These are phyloP conservation scores for Craseonycteris thonglongyai DNA, from an alignment of 2,113 vertebrate genomes.

Conservation along the genomic window DNA sequence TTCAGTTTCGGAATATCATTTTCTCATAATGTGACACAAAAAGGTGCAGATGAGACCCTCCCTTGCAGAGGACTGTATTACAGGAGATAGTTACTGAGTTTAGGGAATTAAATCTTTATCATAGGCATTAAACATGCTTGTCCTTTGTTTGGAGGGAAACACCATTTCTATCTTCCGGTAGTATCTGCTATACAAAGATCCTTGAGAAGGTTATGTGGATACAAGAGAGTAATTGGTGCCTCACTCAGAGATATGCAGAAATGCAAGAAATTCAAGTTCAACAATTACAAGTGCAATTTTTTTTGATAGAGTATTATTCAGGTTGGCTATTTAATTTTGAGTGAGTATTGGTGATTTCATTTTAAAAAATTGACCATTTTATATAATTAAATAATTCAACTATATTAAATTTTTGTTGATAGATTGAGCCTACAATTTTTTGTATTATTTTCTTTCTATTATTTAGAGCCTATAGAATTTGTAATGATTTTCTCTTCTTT, in stretches of 20 bases:
- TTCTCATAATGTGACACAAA: neutral
- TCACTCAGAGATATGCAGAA: neutral
- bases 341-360: neutral
- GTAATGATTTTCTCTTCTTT: neutral
- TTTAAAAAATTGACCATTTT: neutral
- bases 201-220: neutral
- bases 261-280: neutral
- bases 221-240: neutral
- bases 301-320: neutral
- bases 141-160: neutral
- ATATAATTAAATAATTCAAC: neutral
- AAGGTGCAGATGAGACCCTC: neutral
- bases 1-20: neutral
- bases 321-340: neutral
- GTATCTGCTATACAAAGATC: neutral
- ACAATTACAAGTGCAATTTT: neutral
- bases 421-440: neutral
- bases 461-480: neutral
- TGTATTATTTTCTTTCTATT: neutral
- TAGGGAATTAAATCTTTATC: neutral
- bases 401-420: neutral
- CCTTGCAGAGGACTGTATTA: neutral
- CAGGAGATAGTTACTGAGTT: neutral
- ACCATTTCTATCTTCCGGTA: neutral
- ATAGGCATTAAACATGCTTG: neutral